These are phyloP conservation scores for Sternarchorhynchus goeldii DNA, from an alignment of 2,797 vertebrate species.

Conservation along the genomic window DNA sequence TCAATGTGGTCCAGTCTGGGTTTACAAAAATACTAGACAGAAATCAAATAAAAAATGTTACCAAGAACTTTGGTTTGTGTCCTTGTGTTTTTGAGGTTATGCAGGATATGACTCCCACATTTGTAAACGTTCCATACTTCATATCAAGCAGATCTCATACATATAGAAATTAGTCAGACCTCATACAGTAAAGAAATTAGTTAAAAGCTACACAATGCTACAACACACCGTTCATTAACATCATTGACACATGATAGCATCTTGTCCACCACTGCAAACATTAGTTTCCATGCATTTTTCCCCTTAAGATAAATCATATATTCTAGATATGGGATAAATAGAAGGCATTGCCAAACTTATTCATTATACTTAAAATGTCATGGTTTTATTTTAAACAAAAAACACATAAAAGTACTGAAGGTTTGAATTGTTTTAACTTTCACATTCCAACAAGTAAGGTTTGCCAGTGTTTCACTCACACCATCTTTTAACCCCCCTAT, in stretches of 20 bases:
- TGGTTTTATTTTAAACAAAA: background rate
- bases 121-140: too few relatives aligned
- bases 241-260: too few relatives aligned
- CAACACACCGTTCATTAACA: too few relatives aligned
- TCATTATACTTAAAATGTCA: background rate
- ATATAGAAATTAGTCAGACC: too few relatives aligned
- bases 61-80: constrained; percentile 15
- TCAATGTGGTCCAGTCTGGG: constrained; percentile 34
- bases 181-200: too few relatives aligned
- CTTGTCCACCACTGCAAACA: background rate
- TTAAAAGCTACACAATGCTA: too few relatives aligned
- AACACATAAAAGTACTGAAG: background rate
- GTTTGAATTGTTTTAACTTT: background rate
- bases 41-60: constrained; percentile 38
- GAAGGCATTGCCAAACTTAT: background rate
- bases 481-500: background rate
- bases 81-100: constrained; percentile 1
- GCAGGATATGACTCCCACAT: too few relatives aligned
- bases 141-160: too few relatives aligned
- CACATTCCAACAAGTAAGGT: background rate
- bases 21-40: constrained; percentile 41
- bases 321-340: background rate
- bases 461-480: background rate
- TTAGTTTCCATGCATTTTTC: background rate
- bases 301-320: too few relatives aligned